These are phyloP conservation scores for Limenitis camilla DNA, from an alignment of 2,888 invertebrate species.

Conservation along the genomic window DNA sequence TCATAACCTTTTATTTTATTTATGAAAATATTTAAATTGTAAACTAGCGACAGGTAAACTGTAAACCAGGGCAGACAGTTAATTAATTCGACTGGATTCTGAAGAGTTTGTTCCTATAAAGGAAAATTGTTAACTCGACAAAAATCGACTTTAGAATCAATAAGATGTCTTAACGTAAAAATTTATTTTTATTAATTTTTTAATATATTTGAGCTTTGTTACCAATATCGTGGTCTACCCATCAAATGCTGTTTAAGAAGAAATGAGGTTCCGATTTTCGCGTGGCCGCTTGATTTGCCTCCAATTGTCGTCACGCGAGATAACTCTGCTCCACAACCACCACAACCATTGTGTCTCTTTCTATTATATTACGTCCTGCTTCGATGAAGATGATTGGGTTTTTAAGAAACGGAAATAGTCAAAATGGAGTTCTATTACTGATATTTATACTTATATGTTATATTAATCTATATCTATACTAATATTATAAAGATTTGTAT, in stretches of 20 bases:
- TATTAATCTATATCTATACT: too few species aligned
- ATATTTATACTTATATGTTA: not conserved
- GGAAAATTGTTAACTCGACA: too few species aligned
- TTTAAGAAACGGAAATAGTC: not conserved
- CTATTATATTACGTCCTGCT: conserved; percentile 1
- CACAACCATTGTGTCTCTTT: conserved; percentile 8
- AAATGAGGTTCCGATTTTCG: conserved; percentile 61
- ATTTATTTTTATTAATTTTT: too few species aligned
- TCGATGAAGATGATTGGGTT: conserved; percentile 2
- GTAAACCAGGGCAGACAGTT: too few species aligned
- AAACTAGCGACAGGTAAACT: too few species aligned
- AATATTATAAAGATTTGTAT: too few species aligned
- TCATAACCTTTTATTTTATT: too few species aligned
- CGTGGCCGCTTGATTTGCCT: conserved; percentile 51
- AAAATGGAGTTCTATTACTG: not conserved
- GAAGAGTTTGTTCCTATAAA: conserved; percentile 49
- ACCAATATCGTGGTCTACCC: conserved; percentile 24
- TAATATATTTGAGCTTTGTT: too few species aligned
- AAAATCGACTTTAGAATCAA: too few species aligned
- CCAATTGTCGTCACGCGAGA: conserved; percentile 42
- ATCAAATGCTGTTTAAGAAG: conserved; percentile 47
- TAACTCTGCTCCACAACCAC: conserved; percentile 25
- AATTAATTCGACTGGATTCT: conserved; percentile 35
- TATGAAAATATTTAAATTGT: too few species aligned
- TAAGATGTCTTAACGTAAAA: too few species aligned